Base-by-base conservation (phyloP, 2,888 invertebrate species). In the Masnerella sp. region DNA sequence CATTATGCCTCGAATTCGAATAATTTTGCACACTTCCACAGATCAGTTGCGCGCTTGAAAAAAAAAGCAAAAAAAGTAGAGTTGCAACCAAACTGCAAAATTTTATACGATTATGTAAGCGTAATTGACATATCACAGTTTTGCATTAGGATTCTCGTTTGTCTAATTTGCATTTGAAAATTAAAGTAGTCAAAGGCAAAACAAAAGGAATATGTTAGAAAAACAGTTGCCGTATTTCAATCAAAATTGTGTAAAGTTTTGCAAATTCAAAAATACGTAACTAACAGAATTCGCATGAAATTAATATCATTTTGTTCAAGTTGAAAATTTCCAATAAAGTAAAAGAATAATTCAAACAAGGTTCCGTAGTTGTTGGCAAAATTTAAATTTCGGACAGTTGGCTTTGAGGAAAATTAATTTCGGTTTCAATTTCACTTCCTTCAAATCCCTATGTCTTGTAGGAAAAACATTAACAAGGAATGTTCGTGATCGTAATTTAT, bases 61-160 rank as follows among this genome's bases (percentile, higher is more conserved):
- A 45, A n/a, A n/a, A n/a, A n/a, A n/a, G n/a, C n/a, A n/a, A n/a
- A n/a, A n/a, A n/a, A n/a, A n/a, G n/a, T n/a, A n/a, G n/a, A n/a
- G n/a, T n/a, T n/a, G n/a, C n/a, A n/a, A n/a, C n/a, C n/a, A 36
- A 51, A 43, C 32, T 59, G 58, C 58, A 59, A 59, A 34, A 45
- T 36, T 59, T 59, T 59, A 59, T 54, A 54, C 54, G 25, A 54
- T 42, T 54, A 12, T 40, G 18, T 45, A 32, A 17, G 32, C 15
- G 32, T 30, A 51, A 51, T 12, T 9, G 36, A 51, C 51, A 51
- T 51, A 51, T 51, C 51, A 51, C n/a, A n/a, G n/a, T n/a, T n/a
- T n/a, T n/a, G n/a, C n/a, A n/a, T n/a, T n/a, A n/a, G n/a, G n/a
- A n/a, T n/a, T n/a, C n/a, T n/a, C n/a, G n/a, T n/a, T n/a, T n/a